A percentile compares a stretch with the other conserved stretches of the same genome.
These are phyloP conservation scores for Solenodon paradoxus DNA, from an alignment of 2,113 vertebrate species.

Conservation along the genomic window DNA sequence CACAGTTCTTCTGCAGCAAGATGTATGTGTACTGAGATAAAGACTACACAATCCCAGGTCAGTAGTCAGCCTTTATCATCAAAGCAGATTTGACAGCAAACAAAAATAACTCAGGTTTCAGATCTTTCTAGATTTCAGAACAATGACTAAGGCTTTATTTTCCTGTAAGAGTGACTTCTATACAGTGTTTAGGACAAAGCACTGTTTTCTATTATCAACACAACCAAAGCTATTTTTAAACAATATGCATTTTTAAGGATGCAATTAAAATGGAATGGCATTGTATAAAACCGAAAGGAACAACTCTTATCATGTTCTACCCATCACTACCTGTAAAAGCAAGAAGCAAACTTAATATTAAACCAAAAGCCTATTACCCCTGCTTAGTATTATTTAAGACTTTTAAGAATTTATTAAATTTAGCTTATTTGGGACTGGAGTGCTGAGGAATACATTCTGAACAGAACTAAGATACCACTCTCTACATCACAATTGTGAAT, in stretches of 20 bases:
- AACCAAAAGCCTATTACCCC: not conserved
- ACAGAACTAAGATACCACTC: not conserved
- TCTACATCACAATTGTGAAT: not conserved
- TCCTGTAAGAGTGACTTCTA: not conserved
- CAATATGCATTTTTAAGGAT: not conserved
- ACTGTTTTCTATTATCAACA: not conserved
- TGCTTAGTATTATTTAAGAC: not conserved
- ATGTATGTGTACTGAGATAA: not conserved
- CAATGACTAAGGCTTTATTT: not conserved
- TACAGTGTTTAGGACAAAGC: not conserved
- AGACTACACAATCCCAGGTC: not conserved
- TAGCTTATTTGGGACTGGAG: not conserved
- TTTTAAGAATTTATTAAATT: slow-evolving; percentile 25
- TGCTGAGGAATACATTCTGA: not conserved
- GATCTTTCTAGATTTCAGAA: not conserved
- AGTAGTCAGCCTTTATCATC: not conserved
- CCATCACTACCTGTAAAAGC: not conserved
- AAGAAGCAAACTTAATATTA: not conserved
- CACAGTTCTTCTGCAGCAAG: not conserved
- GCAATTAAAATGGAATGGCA: not conserved
- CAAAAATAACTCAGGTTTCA: not conserved
- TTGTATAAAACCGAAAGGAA: not conserved
- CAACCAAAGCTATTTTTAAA: not conserved
- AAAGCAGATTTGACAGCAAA: not conserved
- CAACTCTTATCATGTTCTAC: not conserved